These are phyloP conservation scores for Porites evermanni DNA, from an alignment of 92 coral and sea anemone genomes.

Conservation along the genomic window DNA sequence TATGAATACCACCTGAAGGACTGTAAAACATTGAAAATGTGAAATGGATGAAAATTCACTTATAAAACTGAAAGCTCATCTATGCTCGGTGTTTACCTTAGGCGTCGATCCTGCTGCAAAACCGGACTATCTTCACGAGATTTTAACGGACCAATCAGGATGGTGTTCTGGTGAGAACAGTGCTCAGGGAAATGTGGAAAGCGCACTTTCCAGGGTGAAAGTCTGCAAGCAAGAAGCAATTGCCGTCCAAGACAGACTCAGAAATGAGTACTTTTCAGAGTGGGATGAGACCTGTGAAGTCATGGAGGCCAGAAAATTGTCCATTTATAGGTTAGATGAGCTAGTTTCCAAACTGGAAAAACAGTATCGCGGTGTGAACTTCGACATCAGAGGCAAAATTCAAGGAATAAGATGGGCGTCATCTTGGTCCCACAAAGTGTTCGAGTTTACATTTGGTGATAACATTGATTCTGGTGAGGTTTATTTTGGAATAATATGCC, in stretches of 20 bases:
- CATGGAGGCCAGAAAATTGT: conserved; percentile 49
- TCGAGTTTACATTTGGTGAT: conserved; percentile 67
- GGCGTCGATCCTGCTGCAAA: conserved; percentile 50
- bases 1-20: background rate
- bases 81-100: conserved; percentile 21
- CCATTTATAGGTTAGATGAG: conserved; percentile 37
- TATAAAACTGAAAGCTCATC: conserved; percentile 11
- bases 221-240: conserved; percentile 56
- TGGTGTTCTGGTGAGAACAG: conserved; percentile 12
- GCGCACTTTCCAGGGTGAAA: conserved; percentile 55
- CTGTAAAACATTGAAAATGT: conserved; percentile 6
- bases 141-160: conserved; percentile 33
- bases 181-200: conserved; percentile 39
- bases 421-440: conserved; percentile 57
- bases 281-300: conserved; percentile 64
- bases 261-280: conserved; percentile 49
- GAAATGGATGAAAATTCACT: background rate
- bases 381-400: conserved; percentile 53
- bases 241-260: conserved; percentile 35
- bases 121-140: conserved; percentile 54
- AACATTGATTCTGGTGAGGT: conserved; percentile 56
- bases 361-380: conserved; percentile 50
- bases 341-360: conserved; percentile 54
- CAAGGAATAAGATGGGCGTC: conserved; percentile 59
- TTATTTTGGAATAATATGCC: conserved; percentile 67